Base-by-base conservation (phyloP, 2,113 vertebrate species). In the Rhinolophus sinicus region DNA sequence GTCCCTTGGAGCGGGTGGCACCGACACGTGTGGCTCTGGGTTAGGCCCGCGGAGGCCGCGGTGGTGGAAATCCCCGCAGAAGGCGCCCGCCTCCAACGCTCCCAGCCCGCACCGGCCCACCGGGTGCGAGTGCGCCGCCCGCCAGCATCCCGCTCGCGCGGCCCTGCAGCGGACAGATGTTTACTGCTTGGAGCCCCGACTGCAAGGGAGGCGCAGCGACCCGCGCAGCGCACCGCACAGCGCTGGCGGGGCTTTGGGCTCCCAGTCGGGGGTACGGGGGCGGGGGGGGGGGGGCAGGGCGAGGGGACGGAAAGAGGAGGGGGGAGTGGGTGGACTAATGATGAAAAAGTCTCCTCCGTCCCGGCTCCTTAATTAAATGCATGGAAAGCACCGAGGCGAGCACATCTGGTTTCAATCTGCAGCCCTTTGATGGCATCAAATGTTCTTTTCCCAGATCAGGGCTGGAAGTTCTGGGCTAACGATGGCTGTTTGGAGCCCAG, bases 381-480 rank as follows among this genome's bases (percentile, higher is more conserved):
- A 99, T 99, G 99, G 99, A 99, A 99, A 99, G 99, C 99, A 98
- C 99, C 97, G 92, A 98, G 98, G 97, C 98, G 98, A 98, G 97
- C 98, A 99, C 99, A 99, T 99, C 99, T 99, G 99, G 99, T 99
- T 99, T 99, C 99, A 99, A 99, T 99, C 99, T 98, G 97, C 98
- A 98, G 98, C 97, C 98, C 99, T 99, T 99, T 99, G 99, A 99
- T 99, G 99, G 99, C 99, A 99, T 99, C 99, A 99, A 99, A 99
- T 99, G 99, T 99, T 99, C 99, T 99, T 99, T 99, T 99, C 99
- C 99, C 99, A 99, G 99, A 99, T 99, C 99, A 93, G 98, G 99
- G 98, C 98, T 99, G 99, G 99, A 98, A 99, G 99, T 99, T 98
- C 98, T 98, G 99, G 99, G 99, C 99, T 98, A 98, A 99, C 99